A percentile compares a stretch with the other conserved stretches of the same genome.
These are phyloP conservation scores for Candoia aspera DNA, from an alignment of 2,113 vertebrate genomes.

Conservation along the genomic window DNA sequence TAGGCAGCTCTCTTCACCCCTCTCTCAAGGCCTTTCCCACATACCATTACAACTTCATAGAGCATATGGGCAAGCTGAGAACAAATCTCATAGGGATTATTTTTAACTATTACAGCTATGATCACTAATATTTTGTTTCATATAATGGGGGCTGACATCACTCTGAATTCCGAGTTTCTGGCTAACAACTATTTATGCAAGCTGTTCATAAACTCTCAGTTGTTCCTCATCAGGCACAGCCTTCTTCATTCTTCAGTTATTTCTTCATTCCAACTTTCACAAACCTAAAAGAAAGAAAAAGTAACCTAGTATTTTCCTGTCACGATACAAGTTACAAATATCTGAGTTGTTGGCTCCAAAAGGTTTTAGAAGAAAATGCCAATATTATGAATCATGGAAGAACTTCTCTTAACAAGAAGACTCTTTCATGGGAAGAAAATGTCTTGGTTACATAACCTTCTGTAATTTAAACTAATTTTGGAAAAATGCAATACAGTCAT, in stretches of 20 bases:
- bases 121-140: constrained; percentile 40
- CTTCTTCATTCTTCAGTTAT: constrained; percentile 19
- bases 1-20: too few relatives aligned
- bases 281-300: neutral
- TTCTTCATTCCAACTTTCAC: constrained; percentile 25
- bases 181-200: neutral
- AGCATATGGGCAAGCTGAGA: neutral
- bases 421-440: neutral
- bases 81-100: neutral
- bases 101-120: constrained; percentile 38
- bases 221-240: constrained; percentile 25
- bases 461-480: neutral
- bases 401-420: constrained; percentile 27
- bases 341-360: constrained; percentile 32
- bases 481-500: neutral
- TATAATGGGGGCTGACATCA: neutral
- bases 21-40: neutral
- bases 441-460: neutral
- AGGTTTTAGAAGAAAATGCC: constrained; percentile 23
- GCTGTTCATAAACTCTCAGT: constrained; percentile 33
- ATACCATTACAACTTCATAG: neutral
- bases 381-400: constrained; percentile 22
- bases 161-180: constrained; percentile 18
- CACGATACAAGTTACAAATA: constrained; percentile 23
- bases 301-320: neutral